Evolutionary conservation across 2,888 invertebrate genomes (phyloP).

Genomic region (Troilus luridus): DNA sequence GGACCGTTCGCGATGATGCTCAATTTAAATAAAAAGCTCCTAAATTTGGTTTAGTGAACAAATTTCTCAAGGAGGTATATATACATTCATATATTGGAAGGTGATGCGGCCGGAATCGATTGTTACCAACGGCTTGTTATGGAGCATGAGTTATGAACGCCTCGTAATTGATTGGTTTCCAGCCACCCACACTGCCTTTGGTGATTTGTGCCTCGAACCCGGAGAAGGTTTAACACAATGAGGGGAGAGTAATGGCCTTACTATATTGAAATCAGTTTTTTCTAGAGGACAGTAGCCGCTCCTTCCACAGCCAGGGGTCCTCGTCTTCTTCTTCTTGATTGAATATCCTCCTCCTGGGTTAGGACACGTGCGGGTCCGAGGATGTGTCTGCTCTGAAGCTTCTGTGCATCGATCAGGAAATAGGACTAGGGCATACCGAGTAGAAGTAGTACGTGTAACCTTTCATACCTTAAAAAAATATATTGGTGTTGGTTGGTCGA

Average conservation of each 20-base stretch:
- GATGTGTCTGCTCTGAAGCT: neutral
- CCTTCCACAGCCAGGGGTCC: neutral
- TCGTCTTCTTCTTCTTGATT: constrained; percentile 20
- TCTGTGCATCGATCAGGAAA: neutral
- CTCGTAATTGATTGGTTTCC: constrained; percentile 42
- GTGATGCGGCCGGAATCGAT: neutral
- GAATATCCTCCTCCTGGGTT: neutral
- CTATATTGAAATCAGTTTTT: constrained; percentile 59
- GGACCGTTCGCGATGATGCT: neutral
- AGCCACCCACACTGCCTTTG: constrained; percentile 53
- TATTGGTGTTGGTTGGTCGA: too few relatives aligned
- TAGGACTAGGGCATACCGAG: neutral
- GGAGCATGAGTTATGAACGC: constrained; percentile 23
- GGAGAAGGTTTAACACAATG: constrained; percentile 1
- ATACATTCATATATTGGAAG: neutral
- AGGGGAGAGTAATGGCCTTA: constrained; percentile 37
- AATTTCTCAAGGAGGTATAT: neutral
- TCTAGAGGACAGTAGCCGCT: constrained; percentile 46
- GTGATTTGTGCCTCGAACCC: constrained; percentile 48
- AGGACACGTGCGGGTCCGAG: neutral
- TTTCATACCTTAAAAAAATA: too few relatives aligned
- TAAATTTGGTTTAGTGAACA: neutral
- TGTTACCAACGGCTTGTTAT: constrained; percentile 6
- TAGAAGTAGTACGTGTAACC: neutral
- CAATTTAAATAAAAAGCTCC: constrained; percentile 16